A percentile compares a stretch with the other conserved stretches of the same genome.
Conservation (phyloP, 2,888 invertebrate species). For the Leptopilina myrica region DNA sequence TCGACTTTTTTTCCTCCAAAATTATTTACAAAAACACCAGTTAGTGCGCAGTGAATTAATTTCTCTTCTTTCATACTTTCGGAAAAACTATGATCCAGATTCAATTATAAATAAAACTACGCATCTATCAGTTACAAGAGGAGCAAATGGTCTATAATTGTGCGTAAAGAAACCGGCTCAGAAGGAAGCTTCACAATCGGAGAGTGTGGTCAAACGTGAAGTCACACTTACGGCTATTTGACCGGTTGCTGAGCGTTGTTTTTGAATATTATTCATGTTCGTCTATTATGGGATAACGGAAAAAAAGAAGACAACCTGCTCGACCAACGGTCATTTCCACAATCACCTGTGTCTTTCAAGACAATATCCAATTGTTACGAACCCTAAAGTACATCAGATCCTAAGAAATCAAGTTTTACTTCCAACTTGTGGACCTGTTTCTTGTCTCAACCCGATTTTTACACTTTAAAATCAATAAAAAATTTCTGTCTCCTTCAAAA, state of each 20-base stretch:
- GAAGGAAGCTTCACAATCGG: background rate
- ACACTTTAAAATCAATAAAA: background rate
- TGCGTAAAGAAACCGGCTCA: background rate
- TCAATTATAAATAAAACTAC: too few species aligned
- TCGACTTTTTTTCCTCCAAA: background rate
- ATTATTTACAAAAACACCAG: too few species aligned
- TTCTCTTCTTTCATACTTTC: too few species aligned
- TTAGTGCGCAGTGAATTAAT: too few species aligned
- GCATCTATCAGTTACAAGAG: too few species aligned
- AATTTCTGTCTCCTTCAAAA: background rate
- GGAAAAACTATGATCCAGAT: background rate
- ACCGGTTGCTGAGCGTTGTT: background rate
- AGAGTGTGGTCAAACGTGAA: background rate
- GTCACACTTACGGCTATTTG: background rate
- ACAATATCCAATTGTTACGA: slow-evolving; percentile 67
- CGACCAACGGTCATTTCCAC: slow-evolving; percentile 74
- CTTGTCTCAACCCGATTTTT: background rate
- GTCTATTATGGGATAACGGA: slow-evolving; percentile 15
- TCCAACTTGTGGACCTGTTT: background rate
- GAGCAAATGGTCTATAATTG: too few species aligned
- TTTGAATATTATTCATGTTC: background rate
- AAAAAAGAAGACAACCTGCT: slow-evolving; percentile 66
- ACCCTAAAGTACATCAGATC: slow-evolving; percentile 65
- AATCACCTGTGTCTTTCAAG: slow-evolving; percentile 71
- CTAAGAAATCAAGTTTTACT: slow-evolving; percentile 21